Base-by-base conservation (phyloP, 2,888 invertebrate genomes). In the Cactoblastis cactorum region DNA sequence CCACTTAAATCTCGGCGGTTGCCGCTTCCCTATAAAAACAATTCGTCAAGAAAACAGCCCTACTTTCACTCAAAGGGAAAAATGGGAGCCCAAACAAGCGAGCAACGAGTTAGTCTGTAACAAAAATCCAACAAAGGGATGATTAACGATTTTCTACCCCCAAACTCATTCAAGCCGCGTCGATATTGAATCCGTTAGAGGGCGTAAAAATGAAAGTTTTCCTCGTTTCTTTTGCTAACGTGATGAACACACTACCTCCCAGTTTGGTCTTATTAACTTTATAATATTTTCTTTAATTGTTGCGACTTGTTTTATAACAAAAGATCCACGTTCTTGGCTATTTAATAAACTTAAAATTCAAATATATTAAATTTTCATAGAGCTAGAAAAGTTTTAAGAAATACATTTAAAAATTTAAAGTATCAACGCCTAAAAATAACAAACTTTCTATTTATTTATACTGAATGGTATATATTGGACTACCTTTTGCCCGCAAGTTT, bases 101-200 rank as follows among this genome's bases (percentile, higher is more conserved):
- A 81, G 84, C 83, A 88, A 87, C 86, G 84, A 89, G 87, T 89
- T 88, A 89, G 85, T 77, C 82, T 77, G 83, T 86, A 84, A 86
- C 88, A 87, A 86, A 88, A 89, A 87, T 88, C 85, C 83, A 86
- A 88, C 87, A 89, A 88, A 86, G 85, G 86, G 72, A 89, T 89
- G 89, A 89, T 88, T 89, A 89, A 89, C 89, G 88, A 84, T 87
- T 86, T 85, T 83, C 80, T 72, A 78, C 73, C 79, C 77, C 76
- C 77, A 72, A 78, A 80, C 85, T 88, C 85, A 88, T 88, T 88
- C 87, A 85, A 84, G 83, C 80, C 77, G 74, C 83, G 84, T 80
- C 87, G 86, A 87, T 89, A 89, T 89, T 89, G 88, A 88, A 88
- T 87, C 85, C 85, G 83, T 81, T 85, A 83, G 86, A 77, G 82